Evolutionary conservation across 2,113 vertebrate species (phyloP), one percentile per base, ranked within the genome.

Genomic region (Phylloscopus whistleri): DNA sequence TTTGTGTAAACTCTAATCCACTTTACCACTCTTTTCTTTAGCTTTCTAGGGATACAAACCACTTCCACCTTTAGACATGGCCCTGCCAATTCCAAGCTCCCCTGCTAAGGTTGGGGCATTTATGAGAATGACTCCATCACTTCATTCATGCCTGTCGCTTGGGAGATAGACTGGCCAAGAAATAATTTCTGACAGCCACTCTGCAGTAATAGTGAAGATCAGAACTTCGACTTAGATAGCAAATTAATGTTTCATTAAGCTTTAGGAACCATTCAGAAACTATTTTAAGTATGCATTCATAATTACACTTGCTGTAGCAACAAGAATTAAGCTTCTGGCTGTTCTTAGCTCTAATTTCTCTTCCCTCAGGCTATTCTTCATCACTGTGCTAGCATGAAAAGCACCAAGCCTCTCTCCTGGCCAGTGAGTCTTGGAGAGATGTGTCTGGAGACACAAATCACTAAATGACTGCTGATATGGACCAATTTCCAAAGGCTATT

Each of bases 161-260:
- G 73, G 70, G 63, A 88, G 41, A 51, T 3, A 66, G 30, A 26
- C 31, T 43, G 37, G 49, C 24, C 59, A 81, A 28, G 51, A 86
- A 48, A 68, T 94, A 49, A 73, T 77, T 94, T 96, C 92, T 92
- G 68, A 56, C 37, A 95, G 56, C 26, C 43, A 69, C 66, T 67
- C 35, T n/a, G 15, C 2, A 0, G 37, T 76, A 68, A 55, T 2
- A 2, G 53, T 91, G 20, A 83, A 46, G 46, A 95, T 70, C 73
- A 79, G 41, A 95, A 76, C 35, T 31, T 55, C 11, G 13, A 81
- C 31, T 74, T 72, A 79, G 16, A 53, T 60, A 31, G 69, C 24
- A 88, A 86, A 82, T 80, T 59, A 69, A 78, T 69, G 33, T 68
- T 56, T 90, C 72, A 78, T 69, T 95, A 89, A 88, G 74, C 80